Conservation (phyloP, 2,797 vertebrate genomes). For the Spizella passerina region DNA sequence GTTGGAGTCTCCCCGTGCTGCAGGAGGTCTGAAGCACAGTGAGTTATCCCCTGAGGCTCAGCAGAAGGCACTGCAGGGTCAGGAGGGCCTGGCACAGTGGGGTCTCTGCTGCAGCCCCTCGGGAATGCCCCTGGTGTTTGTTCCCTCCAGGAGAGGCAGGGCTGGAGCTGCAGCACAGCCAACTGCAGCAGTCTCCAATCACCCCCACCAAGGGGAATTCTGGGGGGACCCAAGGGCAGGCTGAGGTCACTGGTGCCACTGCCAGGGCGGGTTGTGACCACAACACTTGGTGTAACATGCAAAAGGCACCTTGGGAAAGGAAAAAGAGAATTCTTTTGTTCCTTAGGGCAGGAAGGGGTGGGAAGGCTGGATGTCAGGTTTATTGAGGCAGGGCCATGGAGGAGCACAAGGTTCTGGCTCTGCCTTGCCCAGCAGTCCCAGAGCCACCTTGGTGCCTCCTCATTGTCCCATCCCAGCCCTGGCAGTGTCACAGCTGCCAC, state of each 20-base stretch:
- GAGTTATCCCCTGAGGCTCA: neutral
- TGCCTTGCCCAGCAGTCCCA: slow-evolving; percentile 66
- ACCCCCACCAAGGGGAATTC: rapidly evolving
- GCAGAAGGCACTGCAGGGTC: neutral
- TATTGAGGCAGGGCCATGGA: neutral
- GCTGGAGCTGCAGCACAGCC: neutral
- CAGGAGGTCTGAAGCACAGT: neutral
- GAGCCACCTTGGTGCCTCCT: slow-evolving; percentile 76
- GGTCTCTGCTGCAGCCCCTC: neutral
- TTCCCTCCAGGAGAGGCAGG: neutral
- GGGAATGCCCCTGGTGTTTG: neutral
- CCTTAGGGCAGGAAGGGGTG: neutral
- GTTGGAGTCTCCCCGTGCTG: neutral
- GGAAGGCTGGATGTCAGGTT: neutral
- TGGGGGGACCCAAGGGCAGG: neutral
- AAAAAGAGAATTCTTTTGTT: neutral
- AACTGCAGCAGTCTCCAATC: neutral
- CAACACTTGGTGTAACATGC: neutral
- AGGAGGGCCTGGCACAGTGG: rapidly evolving
- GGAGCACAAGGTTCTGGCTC: slow-evolving; percentile 53
- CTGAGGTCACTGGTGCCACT: neutral
- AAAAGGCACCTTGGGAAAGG: neutral
- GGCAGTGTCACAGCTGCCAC: neutral
- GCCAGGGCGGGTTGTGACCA: neutral
- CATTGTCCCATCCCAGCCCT: rapidly evolving